A percentile compares a stretch with the other conserved stretches of the same genome.
Conservation (phyloP, 1,140 invertebrate species). For the Nymphalis io region DNA sequence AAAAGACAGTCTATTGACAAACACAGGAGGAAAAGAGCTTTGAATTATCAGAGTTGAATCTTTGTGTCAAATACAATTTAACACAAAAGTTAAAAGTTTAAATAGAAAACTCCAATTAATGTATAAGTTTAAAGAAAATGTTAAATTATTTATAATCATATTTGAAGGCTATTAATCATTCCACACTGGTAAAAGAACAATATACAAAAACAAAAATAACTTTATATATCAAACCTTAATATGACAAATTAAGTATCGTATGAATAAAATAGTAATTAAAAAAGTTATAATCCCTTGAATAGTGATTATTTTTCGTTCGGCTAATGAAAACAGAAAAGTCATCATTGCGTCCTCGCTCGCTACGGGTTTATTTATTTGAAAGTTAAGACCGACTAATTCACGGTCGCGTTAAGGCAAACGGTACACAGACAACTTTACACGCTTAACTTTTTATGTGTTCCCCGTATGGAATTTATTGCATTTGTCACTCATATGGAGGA, state of each 20-base stretch:
- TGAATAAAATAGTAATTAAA: conserved; percentile 24
- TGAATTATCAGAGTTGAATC: too few species aligned
- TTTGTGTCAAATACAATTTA: too few species aligned
- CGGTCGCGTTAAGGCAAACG: conserved; percentile 53
- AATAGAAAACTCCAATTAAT: too few species aligned
- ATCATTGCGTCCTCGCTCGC: conserved; percentile 36
- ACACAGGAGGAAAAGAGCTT: too few species aligned
- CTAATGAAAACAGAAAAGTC: conserved; percentile 50
- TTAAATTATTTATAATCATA: too few species aligned
- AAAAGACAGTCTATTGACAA: too few species aligned
- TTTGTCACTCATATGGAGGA: conserved; percentile 54
- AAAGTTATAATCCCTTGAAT: conserved; percentile 15
- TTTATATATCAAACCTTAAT: neutral
- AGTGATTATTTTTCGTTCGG: conserved; percentile 44
- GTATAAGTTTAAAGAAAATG: too few species aligned
- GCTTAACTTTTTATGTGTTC: conserved; percentile 63
- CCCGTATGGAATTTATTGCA: conserved; percentile 61
- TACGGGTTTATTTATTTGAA: conserved; percentile 60
- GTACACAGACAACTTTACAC: conserved; percentile 62
- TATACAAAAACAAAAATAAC: neutral
- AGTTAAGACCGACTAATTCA: conserved; percentile 63
- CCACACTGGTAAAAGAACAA: neutral
- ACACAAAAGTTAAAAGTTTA: too few species aligned
- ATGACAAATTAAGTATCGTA: conserved; percentile 4
- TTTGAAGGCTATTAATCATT: too few species aligned